Percentiles rank a stretch among this genome's conserved stretches.
Conservation (phyloP, 1,140 invertebrate genomes). For the Drosophila repleta region DNA sequence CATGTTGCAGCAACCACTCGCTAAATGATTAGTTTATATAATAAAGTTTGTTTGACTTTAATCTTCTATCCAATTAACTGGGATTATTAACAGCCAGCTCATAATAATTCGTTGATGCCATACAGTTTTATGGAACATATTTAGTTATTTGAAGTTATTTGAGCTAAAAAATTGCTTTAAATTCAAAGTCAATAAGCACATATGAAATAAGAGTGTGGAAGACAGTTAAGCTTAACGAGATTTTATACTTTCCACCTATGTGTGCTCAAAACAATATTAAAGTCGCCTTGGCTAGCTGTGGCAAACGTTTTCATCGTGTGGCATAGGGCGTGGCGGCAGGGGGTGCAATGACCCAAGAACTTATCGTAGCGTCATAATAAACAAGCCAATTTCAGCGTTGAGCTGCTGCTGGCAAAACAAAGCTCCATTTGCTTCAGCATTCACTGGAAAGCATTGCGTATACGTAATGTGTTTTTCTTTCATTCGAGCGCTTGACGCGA, state of each 20-base stretch:
- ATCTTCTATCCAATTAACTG: no score
- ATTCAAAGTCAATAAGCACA: no score
- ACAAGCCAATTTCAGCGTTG: slow-evolving; percentile 56
- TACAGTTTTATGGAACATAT: no score
- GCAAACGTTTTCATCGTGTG: slow-evolving; percentile 14
- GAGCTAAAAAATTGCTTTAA: no score
- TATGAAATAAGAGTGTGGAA: not conserved
- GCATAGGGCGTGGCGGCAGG: slow-evolving; percentile 8
- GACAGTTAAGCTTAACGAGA: not conserved
- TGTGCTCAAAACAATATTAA: not conserved
- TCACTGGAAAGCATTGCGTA: slow-evolving; percentile 66
- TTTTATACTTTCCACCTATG: not conserved
- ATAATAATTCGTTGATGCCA: no score
- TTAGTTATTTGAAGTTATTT: no score
- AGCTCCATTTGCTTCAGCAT: slow-evolving; percentile 63
- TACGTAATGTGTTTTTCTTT: slow-evolving; percentile 42
- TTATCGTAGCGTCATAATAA: slow-evolving; percentile 63
- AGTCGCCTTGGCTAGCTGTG: slow-evolving; percentile 9
- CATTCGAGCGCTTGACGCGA: slow-evolving; percentile 39
- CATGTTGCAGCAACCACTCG: no score
- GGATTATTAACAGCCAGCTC: no score
- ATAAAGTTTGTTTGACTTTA: no score
- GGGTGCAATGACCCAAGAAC: slow-evolving; percentile 54
- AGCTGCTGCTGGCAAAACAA: slow-evolving; percentile 56
- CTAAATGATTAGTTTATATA: no score